Percentiles rank a stretch among this genome's conserved stretches.
These are phyloP conservation scores for Euproctis similis DNA, from an alignment of 2,888 invertebrate genomes.

Conservation along the genomic window DNA sequence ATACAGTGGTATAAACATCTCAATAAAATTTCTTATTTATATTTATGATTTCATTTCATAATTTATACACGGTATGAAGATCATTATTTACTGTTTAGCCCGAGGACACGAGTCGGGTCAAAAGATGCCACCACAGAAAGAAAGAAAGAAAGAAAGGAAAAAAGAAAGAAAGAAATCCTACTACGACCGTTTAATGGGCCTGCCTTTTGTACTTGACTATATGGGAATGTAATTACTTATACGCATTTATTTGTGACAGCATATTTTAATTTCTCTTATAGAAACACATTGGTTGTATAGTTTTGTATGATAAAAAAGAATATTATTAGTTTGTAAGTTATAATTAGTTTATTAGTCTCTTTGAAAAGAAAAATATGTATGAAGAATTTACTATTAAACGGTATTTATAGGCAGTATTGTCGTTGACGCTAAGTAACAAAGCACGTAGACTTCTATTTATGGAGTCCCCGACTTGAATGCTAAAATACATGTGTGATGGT, in stretches of 20 bases:
- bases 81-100: slow-evolving; percentile 63
- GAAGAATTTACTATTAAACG: too few relatives aligned
- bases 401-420: too few relatives aligned
- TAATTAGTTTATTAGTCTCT: too few relatives aligned
- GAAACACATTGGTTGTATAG: slow-evolving; percentile 2
- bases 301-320: too few relatives aligned
- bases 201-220: slow-evolving; percentile 28
- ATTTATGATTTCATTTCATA: slow-evolving; percentile 56
- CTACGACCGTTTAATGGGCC: slow-evolving; percentile 38
- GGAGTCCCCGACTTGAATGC: too few relatives aligned
- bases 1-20: slow-evolving; percentile 22
- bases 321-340: too few relatives aligned
- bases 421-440: too few relatives aligned
- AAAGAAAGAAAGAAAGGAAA: too few relatives aligned
- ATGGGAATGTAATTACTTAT: slow-evolving; percentile 34
- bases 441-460: too few relatives aligned
- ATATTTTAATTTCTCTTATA: slow-evolving; percentile 7
- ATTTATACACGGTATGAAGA: slow-evolving; percentile 48
- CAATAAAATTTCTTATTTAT: slow-evolving; percentile 25
- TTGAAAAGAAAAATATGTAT: too few relatives aligned
- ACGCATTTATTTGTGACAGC: slow-evolving; percentile 23
- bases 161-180: too few relatives aligned
- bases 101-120: slow-evolving; percentile 46
- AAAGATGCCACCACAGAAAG: slow-evolving; percentile 51
- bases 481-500: too few relatives aligned